These are phyloP conservation scores for Argopecten irradians DNA, from an alignment of 1,140 invertebrate species.

Conservation along the genomic window DNA sequence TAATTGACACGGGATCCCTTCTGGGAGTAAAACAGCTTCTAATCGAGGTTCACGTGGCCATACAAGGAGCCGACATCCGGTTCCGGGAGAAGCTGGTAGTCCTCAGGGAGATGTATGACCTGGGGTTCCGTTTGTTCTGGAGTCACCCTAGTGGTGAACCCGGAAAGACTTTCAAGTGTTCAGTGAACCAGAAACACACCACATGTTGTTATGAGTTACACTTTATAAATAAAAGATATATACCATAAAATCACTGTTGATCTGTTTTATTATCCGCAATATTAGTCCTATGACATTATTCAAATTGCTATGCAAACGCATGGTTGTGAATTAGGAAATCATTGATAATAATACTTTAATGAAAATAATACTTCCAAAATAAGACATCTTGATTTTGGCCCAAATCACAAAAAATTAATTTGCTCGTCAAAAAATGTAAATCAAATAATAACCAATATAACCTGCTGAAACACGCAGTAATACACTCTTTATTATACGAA, in stretches of 20 bases:
- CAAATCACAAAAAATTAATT: no score
- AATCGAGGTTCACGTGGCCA: background rate
- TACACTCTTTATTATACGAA: no score
- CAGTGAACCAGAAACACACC: background rate
- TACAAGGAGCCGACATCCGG: background rate
- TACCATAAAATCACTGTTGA: background rate
- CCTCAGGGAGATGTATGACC: background rate
- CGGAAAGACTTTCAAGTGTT: background rate
- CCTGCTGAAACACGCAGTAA: no score
- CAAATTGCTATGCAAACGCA: no score
- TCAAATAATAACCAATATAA: no score
- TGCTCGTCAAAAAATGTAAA: no score
- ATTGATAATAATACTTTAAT: no score
- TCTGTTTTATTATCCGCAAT: no score
- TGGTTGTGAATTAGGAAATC: no score
- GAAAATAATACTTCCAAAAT: no score
- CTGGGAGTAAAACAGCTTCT: background rate
- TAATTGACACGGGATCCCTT: background rate
- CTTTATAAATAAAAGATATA: background rate
- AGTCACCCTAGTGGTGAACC: background rate
- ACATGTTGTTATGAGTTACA: background rate
- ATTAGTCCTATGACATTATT: no score
- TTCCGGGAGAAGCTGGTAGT: conserved; percentile 4
- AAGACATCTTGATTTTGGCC: no score
- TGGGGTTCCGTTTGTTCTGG: background rate